A percentile compares a stretch with the other conserved stretches of the same genome.
Conservation (phyloP, 2,888 invertebrate species). For the Rhimphoctona megacephalus region DNA sequence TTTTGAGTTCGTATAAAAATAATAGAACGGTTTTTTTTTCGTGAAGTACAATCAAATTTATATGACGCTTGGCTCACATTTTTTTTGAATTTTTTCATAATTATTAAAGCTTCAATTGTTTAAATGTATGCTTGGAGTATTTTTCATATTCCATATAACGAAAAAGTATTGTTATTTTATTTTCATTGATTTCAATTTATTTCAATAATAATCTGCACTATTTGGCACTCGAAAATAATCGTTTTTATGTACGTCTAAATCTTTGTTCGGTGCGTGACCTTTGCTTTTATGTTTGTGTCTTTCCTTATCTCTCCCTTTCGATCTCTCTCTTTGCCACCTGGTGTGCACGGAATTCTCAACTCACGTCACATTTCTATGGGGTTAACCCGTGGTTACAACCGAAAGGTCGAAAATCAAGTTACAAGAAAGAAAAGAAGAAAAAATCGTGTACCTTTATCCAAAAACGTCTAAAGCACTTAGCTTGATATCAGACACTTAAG, state of each 20-base stretch:
- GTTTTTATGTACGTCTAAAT: neutral
- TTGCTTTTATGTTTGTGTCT: neutral
- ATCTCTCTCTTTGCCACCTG: neutral
- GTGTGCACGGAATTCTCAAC: neutral
- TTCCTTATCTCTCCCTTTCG: neutral
- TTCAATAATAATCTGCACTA: neutral
- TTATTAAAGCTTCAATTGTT: too few relatives aligned
- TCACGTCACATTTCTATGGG: neutral
- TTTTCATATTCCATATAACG: too few relatives aligned
- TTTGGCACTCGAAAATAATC: neutral
- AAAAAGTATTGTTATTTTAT: too few relatives aligned
- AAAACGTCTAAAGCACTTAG: slow-evolving; percentile 49
- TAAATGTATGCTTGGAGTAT: too few relatives aligned
- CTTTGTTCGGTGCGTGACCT: neutral
- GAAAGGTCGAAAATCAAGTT: slow-evolving; percentile 55
- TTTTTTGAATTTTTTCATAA: too few relatives aligned
- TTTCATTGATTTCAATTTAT: too few relatives aligned
- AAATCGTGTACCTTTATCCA: slow-evolving; percentile 14
- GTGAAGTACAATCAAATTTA: too few relatives aligned
- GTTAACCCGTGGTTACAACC: neutral
- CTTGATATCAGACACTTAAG: neutral
- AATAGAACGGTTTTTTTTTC: neutral
- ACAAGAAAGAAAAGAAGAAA: slow-evolving; percentile 13
- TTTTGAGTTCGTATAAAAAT: neutral
- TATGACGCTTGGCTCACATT: too few relatives aligned